Base-by-base conservation (phyloP, 2,888 invertebrate species). In the Mimumesa dahlbomi region DNA sequence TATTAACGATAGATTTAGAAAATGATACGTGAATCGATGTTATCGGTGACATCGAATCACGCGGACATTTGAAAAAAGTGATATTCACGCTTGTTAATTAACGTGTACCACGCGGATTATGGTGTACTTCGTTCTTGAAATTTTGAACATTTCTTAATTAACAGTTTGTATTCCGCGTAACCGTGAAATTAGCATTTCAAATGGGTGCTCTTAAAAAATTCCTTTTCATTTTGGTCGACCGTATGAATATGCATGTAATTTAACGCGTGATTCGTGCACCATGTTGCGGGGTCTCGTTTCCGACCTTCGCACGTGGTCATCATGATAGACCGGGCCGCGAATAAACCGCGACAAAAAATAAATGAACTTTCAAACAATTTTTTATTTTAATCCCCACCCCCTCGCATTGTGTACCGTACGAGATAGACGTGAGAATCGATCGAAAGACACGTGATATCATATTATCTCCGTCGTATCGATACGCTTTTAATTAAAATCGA, bases 161-260 rank as follows among this genome's bases (percentile, higher is more conserved):
- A 49, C 21, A 19, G 18, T 29, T 25, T 31, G 19, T 34, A 49
- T 58, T 29, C 48, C 38, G 25, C 14, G 21, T 14, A 14, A 25
- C 45, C 25, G 53, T 40, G 25, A 19, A 34, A 53, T 53, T 52
- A 61, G 29, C 52, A 53, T 61, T 38, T 53, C 13, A 53, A 61
- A 25, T 45, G 25, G 25, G 18, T 18, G 7, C 13, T 16, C 38
- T 11, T 18, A 16, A 29, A 7, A 46, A 40, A 52, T 52, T 16
- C 38, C 25, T 34, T 45, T 61, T 38, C 16, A 61, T 46, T 52
- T 46, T 38, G 61, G 40, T 9, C 22, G 9, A 2, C n/a, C 9
- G 43, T 19, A 59, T 53, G 45, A 53, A 46, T 61, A 53, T 53
- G 40, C 21, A 61, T 61, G 43, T 2, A 13, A 22, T 11, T 7